These are phyloP conservation scores for Delia radicum DNA, from an alignment of 1,140 invertebrate genomes.

Conservation along the genomic window DNA sequence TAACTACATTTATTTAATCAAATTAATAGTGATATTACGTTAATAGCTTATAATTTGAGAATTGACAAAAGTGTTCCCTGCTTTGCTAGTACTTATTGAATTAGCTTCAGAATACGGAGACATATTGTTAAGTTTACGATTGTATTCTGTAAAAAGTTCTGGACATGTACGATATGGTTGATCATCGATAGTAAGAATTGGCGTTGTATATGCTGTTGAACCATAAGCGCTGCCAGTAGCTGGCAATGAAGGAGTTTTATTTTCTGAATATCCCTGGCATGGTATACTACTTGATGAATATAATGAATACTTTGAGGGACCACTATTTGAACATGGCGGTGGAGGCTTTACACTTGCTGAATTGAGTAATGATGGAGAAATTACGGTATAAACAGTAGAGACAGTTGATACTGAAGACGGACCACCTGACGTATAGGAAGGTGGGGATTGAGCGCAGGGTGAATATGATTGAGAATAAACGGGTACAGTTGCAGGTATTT, in stretches of 20 bases:
- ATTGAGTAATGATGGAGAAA: background rate
- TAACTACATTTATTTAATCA: too few species aligned
- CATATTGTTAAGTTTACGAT: background rate
- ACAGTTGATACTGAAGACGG: background rate
- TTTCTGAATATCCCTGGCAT: background rate
- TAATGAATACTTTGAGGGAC: background rate
- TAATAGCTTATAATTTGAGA: background rate
- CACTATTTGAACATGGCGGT: background rate
- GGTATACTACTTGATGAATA: background rate
- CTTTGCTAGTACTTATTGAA: background rate
- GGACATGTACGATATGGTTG: slow-evolving; percentile 46
- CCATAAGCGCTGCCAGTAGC: background rate
- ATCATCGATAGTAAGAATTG: slow-evolving; percentile 29
- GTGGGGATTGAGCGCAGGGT: background rate
- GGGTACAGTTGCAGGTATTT: background rate
- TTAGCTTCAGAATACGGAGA: too few species aligned
- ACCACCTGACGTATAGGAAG: background rate
- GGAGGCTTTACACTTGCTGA: background rate
- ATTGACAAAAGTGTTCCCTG: background rate
- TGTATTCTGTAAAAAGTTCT: slow-evolving; percentile 45
- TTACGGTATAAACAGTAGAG: background rate
- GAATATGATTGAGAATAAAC: background rate
- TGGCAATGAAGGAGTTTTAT: background rate
- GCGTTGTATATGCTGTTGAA: background rate
- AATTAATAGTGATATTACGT: too few species aligned